These are phyloP conservation scores for Connochaetes taurinus DNA, from an alignment of 2,113 vertebrate genomes.

Conservation along the genomic window DNA sequence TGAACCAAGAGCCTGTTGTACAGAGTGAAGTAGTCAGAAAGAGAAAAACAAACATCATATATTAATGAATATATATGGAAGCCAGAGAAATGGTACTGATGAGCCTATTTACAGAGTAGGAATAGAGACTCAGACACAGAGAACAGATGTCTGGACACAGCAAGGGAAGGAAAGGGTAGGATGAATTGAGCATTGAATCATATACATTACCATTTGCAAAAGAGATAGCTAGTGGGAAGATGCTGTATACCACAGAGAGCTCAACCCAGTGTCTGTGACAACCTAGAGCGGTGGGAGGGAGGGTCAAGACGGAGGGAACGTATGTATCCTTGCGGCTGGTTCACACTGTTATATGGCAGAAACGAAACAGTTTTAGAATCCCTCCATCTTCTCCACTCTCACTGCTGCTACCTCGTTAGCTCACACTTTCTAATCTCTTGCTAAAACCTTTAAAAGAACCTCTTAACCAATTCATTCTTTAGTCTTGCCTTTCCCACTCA, in stretches of 20 bases:
- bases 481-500: neutral
- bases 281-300: neutral
- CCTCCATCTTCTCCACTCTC: neutral
- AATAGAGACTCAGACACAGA: neutral
- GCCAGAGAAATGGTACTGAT: neutral
- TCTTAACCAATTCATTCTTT: neutral
- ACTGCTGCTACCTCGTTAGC: neutral
- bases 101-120: neutral
- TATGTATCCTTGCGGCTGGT: neutral
- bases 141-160: neutral
- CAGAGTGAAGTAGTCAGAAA: neutral
- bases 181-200: neutral
- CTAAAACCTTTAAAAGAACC: neutral
- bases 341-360: neutral
- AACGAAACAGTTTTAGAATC: neutral
- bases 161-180: neutral
- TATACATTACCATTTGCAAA: neutral
- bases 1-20: neutral
- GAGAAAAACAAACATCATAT: neutral
- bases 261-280: neutral
- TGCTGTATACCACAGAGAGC: neutral
- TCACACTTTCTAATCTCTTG: neutral
- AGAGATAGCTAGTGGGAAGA: neutral
- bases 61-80: neutral
- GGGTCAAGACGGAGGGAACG: neutral